Percentiles rank a stretch among this genome's conserved stretches.
Evolutionary conservation across 2,113 vertebrate species (phyloP).

Genomic region (Gambusia holbrooki): DNA sequence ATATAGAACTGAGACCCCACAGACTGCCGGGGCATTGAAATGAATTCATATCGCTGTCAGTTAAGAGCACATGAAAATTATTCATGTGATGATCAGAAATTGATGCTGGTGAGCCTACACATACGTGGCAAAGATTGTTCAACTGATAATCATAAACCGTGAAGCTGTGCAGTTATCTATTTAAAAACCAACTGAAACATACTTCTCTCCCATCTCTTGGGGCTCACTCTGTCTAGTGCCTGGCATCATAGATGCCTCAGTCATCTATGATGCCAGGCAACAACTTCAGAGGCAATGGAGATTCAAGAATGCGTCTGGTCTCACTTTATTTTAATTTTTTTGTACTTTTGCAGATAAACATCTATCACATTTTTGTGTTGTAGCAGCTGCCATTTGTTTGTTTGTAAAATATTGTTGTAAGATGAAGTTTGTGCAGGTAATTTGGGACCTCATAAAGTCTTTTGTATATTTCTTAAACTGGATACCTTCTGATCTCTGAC

Average conservation of each 20-base stretch:
- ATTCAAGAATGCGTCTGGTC: not conserved
- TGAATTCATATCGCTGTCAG: not conserved
- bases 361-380: too few species aligned
- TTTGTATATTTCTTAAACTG: too few species aligned
- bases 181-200: not conserved
- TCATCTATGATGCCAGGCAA: not conserved
- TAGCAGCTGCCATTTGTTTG: too few species aligned
- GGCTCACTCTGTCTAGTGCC: not conserved
- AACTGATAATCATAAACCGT: not conserved
- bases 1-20: slow-evolving; percentile 10
- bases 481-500: too few species aligned
- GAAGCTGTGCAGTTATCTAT: slow-evolving; percentile 2
- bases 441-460: too few species aligned
- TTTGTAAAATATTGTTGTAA: too few species aligned
- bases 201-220: not conserved
- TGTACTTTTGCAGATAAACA: not conserved
- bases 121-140: not conserved
- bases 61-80: slow-evolving; percentile 1
- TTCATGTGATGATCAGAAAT: not conserved
- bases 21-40: slow-evolving; percentile 20
- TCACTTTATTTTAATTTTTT: not conserved
- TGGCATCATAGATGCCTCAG: too few species aligned
- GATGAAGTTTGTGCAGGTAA: too few species aligned
- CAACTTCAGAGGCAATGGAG: not conserved
- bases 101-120: slow-evolving; percentile 1